Evolutionary conservation across 1,140 invertebrate species (phyloP), one percentile per base, ranked within the genome.

Genomic region (Aphelinus certus): DNA sequence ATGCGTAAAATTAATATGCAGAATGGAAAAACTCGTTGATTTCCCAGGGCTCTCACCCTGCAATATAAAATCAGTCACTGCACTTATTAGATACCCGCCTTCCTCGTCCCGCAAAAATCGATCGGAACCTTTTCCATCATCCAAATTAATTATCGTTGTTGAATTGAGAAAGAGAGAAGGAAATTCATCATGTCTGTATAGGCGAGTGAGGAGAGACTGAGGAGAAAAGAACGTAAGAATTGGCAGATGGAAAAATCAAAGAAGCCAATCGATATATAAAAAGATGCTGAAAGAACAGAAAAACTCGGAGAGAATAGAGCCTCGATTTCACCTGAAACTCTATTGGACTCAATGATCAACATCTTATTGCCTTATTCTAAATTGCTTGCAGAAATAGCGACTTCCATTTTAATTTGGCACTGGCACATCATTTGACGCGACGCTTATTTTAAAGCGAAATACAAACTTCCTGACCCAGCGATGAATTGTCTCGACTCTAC

Each of bases 341-440:
- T 53, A 73, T 64, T 74, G 57, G 43, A 74, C 58, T 70, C 60
- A 70, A 70, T 75, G 73, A 75, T 70, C 62, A 68, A 63, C 51
- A 42, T 74, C 65, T 74, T 74, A 74, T 74, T 57, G 45, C 58
- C 26, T 48, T 26, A 49, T 63, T 58, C 6, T 68, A 57, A 26
- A 26, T 26, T 26, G 26, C 45, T 53, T 45, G 56, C 56, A 0
- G 26, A 0, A 26, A 26, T 26, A 26, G 9, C 43, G 48, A 63
- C 57, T 56, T 74, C 65, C 68, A 63, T 68, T 74, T 48, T 58
- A 74, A 62, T 42, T 74, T 69, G 47, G 66, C 47, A 10, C 57
- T 43, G n/a, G 53, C 7, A 53, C 7, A 47, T 42, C 45, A 63
- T 46, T 45, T 58, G 71, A 42, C 61, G 6, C 69, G 10, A 43